Evolutionary conservation across 2,888 invertebrate genomes (phyloP).

Genomic region (Meganola albula): DNA sequence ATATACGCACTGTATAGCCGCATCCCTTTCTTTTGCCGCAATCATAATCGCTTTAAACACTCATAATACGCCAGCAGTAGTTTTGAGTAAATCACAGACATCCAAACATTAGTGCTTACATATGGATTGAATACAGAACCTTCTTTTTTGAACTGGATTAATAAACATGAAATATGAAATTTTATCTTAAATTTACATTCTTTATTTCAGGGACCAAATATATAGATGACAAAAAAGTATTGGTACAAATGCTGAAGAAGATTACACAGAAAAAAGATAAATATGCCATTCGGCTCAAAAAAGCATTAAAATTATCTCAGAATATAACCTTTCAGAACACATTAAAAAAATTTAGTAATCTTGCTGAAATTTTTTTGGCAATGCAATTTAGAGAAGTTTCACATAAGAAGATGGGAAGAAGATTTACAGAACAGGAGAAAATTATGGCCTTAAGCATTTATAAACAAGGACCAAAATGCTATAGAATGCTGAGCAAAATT

Average conservation of each 20-base stretch:
- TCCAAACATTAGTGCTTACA: no score
- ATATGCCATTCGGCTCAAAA: slow-evolving; percentile 3
- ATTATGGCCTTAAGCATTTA: slow-evolving; percentile 10
- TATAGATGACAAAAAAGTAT: not conserved
- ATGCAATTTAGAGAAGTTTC: slow-evolving; percentile 6
- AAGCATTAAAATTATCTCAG: slow-evolving; percentile 6
- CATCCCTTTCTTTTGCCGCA: no score
- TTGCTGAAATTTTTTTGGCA: slow-evolving; percentile 1
- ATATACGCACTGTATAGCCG: no score
- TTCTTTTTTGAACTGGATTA: no score
- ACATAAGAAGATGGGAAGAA: slow-evolving; percentile 3
- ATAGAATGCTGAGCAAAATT: slow-evolving; percentile 15
- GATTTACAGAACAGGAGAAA: slow-evolving; percentile 9
- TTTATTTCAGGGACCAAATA: not conserved
- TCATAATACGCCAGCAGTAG: no score
- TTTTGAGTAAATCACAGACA: no score
- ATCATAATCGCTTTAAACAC: no score
- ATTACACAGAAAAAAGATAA: not conserved
- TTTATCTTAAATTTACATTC: no score
- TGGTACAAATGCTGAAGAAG: not conserved
- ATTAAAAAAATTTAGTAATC: slow-evolving; percentile 1
- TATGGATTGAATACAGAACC: no score
- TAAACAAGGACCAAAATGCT: slow-evolving; percentile 16
- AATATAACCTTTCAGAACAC: slow-evolving; percentile 4
- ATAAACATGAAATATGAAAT: no score